Percentiles rank a stretch among this genome's conserved stretches.
Evolutionary conservation across 2,113 vertebrate species (phyloP).

Genomic region (Lutjanus erythropterus): DNA sequence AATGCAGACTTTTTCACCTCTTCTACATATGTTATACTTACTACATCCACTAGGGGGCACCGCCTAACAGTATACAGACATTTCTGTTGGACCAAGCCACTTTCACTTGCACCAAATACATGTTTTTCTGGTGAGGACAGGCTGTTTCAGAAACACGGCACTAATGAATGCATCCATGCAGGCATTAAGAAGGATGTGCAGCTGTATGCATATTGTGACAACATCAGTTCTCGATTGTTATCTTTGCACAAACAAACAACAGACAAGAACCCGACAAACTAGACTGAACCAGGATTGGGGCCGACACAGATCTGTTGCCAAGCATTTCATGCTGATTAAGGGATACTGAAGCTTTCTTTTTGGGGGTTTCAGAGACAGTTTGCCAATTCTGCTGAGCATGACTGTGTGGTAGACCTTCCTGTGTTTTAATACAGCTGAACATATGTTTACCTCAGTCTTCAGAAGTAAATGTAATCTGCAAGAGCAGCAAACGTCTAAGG

Average conservation of each 20-base stretch:
- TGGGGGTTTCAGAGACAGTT: constrained; percentile 21
- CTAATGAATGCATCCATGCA: constrained; percentile 45
- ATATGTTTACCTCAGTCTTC: constrained; percentile 77
- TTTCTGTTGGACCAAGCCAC: no score
- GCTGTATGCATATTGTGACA: constrained; percentile 22
- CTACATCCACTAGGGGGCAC: no score
- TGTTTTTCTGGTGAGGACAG: no score
- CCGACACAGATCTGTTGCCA: constrained; percentile 55
- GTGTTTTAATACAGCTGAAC: constrained; percentile 70
- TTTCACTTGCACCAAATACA: no score
- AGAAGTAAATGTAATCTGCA: constrained; percentile 75
- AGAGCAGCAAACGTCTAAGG: constrained; percentile 63
- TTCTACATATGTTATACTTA: no score
- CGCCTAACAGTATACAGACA: no score
- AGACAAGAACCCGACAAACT: constrained; percentile 29
- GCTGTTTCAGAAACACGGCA: no score
- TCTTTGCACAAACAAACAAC: constrained; percentile 52
- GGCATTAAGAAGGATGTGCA: constrained; percentile 40
- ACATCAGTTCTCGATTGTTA: constrained; percentile 49
- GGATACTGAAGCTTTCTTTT: constrained; percentile 17
- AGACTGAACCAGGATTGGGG: constrained; percentile 41
- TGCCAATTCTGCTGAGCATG: constrained; percentile 51
- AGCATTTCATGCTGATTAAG: constrained; percentile 63
- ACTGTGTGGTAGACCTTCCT: constrained; percentile 46
- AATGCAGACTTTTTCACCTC: no score